Base-by-base conservation (phyloP, 2,113 vertebrate species). In the Nerophis ophidion region DNA sequence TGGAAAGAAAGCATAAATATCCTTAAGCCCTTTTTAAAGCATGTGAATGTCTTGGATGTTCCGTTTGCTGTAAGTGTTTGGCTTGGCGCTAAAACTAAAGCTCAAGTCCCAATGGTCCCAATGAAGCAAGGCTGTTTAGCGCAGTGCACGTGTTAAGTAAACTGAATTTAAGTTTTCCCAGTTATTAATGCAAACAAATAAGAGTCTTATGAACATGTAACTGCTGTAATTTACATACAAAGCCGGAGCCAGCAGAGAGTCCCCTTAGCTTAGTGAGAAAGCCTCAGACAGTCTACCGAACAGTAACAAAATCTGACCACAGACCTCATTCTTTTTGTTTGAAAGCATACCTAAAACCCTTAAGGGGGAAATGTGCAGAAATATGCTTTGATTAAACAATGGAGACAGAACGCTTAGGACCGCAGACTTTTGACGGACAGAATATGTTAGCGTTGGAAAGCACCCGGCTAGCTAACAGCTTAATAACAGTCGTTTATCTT, bases 91-190 rank as follows among this genome's bases (percentile, higher is more conserved):
- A 26, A 61, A 60, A 76, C 78, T 40, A 40, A 40, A 40, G 38
- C 38, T 10, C 38, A 40, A 40, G 38, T 40, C 38, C 38, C 38
- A 38, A 75, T 65, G 59, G 76, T 82, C 83, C 80, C 82, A 59
- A 47, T 58, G 79, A 80, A 72, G 79, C 64, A 51, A 75, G 77
- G 81, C 71, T 82, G 82, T 86, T 81, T 82, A 77, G 84, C 68
- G 79, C 76, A 74, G 60, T 70, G 74, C 79, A 84, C 71, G 76
- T 86, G 85, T 77, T 80, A 64, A 76, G 76, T 59, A 74, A 68
- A 88, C 84, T 77, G 83, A 71, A 36, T 60, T 54, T 45, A 50
- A 68, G 60, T 75, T 84, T 66, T 50, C 52, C 71, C 81, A 72
- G 79, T 84, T 81, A 81, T 61, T 66, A 71, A 83, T 77, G 77